These are phyloP conservation scores for Hepsetus odoe DNA, from an alignment of 2,113 vertebrate genomes.

Conservation along the genomic window DNA sequence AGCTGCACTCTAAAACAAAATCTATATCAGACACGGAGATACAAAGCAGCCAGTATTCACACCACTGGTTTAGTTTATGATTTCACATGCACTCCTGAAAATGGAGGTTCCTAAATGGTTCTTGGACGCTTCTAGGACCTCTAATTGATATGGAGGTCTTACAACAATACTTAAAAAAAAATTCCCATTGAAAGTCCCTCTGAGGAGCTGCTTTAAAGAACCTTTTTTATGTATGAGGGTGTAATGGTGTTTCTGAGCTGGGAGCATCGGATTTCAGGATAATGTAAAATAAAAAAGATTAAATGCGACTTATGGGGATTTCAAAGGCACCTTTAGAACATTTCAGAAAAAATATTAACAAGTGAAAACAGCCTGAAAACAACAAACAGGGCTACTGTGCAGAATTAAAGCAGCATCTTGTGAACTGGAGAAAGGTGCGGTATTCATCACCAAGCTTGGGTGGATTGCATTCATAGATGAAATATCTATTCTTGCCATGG, in stretches of 20 bases:
- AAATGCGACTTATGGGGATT: slow-evolving; percentile 15
- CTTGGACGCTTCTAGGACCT: not conserved
- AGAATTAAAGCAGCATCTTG: not conserved
- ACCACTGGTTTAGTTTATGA: not conserved
- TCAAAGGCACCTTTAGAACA: not conserved
- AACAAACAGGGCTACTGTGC: not conserved
- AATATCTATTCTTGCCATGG: slow-evolving; percentile 30
- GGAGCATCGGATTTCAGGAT: not conserved
- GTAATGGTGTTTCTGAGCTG: not conserved
- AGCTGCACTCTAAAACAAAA: slow-evolving; percentile 34
- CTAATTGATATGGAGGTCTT: not conserved
- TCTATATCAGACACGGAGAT: not conserved
- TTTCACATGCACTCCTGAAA: not conserved
- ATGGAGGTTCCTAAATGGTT: not conserved
- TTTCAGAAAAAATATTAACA: not conserved
- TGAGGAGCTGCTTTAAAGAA: not conserved
- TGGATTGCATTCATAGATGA: slow-evolving; percentile 42
- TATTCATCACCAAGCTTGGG: slow-evolving; percentile 25
- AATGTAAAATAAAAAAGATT: slow-evolving; percentile 22
- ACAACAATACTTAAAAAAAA: too few species aligned
- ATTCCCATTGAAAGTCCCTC: too few species aligned
- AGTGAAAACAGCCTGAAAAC: not conserved
- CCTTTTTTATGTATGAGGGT: not conserved
- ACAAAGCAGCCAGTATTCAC: not conserved
- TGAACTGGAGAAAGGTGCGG: slow-evolving; percentile 1